Base-by-base conservation (phyloP, 2,797 vertebrate species). In the Gadopsis bispinosus region DNA sequence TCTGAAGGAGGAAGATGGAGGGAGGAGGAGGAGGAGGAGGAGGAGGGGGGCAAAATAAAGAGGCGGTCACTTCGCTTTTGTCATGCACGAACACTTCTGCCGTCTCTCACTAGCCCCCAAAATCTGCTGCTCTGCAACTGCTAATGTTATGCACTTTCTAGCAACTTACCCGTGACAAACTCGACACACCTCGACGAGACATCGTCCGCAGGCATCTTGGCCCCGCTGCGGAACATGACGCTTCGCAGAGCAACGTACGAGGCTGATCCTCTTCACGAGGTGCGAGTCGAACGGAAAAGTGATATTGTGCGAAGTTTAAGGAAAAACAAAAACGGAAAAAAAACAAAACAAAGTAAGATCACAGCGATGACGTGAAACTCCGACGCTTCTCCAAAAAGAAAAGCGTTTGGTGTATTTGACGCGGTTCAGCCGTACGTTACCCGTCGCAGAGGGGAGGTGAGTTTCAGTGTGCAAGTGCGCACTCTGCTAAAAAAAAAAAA, bases 151-250 rank as follows among this genome's bases (percentile, higher is more conserved):
- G 29, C 4, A 0, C 19, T 56, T 55, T 37, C 26, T 47, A 4
- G 37, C 19, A 41, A 67, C 94, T 88, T 77, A 96, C 96, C 95
- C 81, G 92, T 91, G 67, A 94, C 69, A 48, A 96, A 87, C 81
- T 95, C 95, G 54, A 93, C 50, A 48, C 87, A 87, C 85, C 88
- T 93, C 2, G 87, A 79, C 7, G 86, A 84, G 73, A 93, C 86
- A 55, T 91, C 89, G 80, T 93, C 94, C 58, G 93, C 90, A 66
- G 85, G 92, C 93, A 91, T 94, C 84, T 88, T 92, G 72, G 77
- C 16, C 68, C 50, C 79, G 85, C 59, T 83, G 87, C 20, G 87
- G 62, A 93, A 93, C 89, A 90, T 86, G 73, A 77, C 66, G 74
- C 69, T 79, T 77, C 62, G 39, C 67, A 71, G 51, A 69, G 20